Base-by-base conservation (phyloP, 2,888 invertebrate species). In the Ochropacha duplaris region DNA sequence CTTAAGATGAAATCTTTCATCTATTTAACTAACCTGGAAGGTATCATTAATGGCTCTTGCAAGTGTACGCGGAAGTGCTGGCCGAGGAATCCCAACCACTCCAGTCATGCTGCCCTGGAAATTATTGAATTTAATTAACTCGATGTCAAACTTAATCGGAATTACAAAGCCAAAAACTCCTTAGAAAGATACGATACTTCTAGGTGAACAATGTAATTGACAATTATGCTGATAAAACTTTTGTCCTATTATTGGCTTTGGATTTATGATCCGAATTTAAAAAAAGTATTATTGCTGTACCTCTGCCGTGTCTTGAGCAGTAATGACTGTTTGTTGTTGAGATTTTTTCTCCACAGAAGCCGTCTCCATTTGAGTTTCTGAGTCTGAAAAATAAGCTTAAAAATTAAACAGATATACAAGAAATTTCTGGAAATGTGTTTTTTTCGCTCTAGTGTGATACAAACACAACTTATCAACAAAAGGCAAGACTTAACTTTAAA, bases 41-140 rank as follows among this genome's bases (percentile, higher is more conserved):
- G 90, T 83, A 0, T 89, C 87, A 56, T 91, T 87, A 63, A 92
- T 73, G 11, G 87, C 86, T 19, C 79, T 71, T 0, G 85, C 78
- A 2, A 90, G 77, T 0, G 85, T 72, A 1, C 83, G 79, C 8
- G 81, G 76, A 72, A 89, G 74, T 69, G 89, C 68, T 68, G 82
- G 74, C 0, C 79, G 75, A 39, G 80, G 65, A 14, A 79, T 72
- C 44, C 74, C 81, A 22, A 79, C 81, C 22, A 81, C 65, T 14
- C 78, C 67, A 22, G 72, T 67, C 52, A 70, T 54, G 49, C 60
- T 55, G 57, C 57, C 62, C 57, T 60, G 57, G 24, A 62, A 60
- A 54, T 65, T 64, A 0, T 60, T 3, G 3, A 6, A 44, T n/a
- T n/a, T n/a, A n/a, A n/a, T n/a, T n/a, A n/a, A n/a, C n/a, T n/a